Conservation (phyloP, 2,888 invertebrate species). For the Artemia sinica region DNA sequence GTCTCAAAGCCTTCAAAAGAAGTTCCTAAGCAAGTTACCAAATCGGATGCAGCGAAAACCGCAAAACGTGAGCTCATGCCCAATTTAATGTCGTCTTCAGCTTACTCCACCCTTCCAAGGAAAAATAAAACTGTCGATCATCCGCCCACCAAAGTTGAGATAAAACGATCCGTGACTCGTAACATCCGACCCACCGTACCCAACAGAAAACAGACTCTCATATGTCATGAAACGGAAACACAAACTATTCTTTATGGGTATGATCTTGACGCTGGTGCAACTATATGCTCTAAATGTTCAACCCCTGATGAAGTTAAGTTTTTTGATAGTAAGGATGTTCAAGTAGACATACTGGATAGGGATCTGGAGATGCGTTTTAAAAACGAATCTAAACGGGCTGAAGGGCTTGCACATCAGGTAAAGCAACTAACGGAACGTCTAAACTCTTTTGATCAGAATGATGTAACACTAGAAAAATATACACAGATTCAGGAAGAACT, state of each 20-base stretch:
- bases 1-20: background rate
- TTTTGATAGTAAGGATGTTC: background rate
- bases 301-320: slow-evolving; percentile 4
- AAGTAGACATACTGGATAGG: background rate
- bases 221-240: slow-evolving; percentile 1
- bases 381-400: background rate
- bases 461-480: background rate
- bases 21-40: background rate
- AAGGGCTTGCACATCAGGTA: background rate
- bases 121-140: slow-evolving; percentile 2
- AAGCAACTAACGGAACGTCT: background rate
- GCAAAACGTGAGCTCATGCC: background rate
- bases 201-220: background rate
- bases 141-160: slow-evolving; percentile 1
- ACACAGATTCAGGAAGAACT: background rate
- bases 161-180: background rate
- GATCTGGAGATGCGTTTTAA: background rate
- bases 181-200: background rate
- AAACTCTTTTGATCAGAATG: background rate
- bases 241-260: slow-evolving; percentile 1
- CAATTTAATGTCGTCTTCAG: background rate
- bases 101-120: slow-evolving; percentile 3
- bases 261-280: slow-evolving; percentile 5
- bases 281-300: background rate
- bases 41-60: background rate